Percentiles rank a stretch among this genome's conserved stretches.
phyloP scores from a whole-genome alignment of 2,888 invertebrate species.

The Sthenelais limicola region DNA sequence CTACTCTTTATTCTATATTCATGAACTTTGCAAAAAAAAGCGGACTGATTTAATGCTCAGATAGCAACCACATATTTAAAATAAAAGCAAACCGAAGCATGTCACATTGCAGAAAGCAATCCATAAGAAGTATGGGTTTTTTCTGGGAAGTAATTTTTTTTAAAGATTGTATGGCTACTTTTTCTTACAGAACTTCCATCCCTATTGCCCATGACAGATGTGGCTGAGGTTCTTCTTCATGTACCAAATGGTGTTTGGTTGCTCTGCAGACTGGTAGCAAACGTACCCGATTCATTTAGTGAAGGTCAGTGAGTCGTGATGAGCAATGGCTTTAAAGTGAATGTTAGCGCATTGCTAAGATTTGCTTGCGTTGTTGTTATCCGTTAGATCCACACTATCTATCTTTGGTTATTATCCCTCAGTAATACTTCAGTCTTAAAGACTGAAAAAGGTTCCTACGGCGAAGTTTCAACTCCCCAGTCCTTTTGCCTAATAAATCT shows the following conservation, averaged over 20 bases:
- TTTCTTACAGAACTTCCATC: constrained; percentile 89
- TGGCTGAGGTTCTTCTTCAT: constrained; percentile 88
- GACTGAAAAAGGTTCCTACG: too few relatives aligned
- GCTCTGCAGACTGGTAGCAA: constrained; percentile 92
- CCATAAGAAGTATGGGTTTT: neutral
- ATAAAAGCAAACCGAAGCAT: too few relatives aligned
- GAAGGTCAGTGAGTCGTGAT: constrained; percentile 79
- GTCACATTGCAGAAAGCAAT: neutral
- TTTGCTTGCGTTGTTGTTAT: neutral
- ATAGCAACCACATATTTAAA: too few relatives aligned
- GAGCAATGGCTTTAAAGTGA: neutral
- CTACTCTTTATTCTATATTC: too few relatives aligned
- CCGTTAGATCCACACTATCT: neutral
- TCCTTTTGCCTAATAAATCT: too few relatives aligned
- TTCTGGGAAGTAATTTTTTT: neutral
- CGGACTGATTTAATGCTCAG: too few relatives aligned
- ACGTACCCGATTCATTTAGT: constrained; percentile 92
- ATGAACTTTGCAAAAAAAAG: too few relatives aligned
- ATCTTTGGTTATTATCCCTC: too few relatives aligned
- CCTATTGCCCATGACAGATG: constrained; percentile 84
- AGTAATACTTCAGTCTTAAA: too few relatives aligned
- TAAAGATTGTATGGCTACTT: neutral
- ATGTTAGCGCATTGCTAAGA: neutral
- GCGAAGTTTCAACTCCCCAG: too few relatives aligned
- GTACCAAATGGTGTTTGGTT: constrained; percentile 91